Percentiles rank a stretch among this genome's conserved stretches.
phyloP scores from a whole-genome alignment of 2,797 vertebrate species.

The Otolemur crassicaudatus region DNA sequence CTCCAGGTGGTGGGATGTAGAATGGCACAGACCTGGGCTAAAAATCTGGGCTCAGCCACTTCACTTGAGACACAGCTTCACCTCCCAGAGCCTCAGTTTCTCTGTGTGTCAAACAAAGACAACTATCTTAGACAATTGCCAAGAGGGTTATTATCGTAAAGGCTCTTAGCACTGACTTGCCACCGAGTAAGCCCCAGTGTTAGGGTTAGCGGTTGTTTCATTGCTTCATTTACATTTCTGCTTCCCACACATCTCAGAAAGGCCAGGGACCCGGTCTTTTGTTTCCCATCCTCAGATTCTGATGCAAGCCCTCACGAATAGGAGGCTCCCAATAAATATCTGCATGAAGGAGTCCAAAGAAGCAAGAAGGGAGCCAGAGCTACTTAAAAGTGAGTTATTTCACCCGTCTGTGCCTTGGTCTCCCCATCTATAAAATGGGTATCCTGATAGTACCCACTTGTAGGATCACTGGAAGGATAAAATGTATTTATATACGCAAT shows the following conservation, averaged over 20 bases:
- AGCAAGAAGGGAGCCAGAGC: not conserved
- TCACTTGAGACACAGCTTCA: not conserved
- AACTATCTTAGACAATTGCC: not conserved
- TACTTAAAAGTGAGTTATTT: not conserved
- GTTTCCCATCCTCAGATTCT: not conserved
- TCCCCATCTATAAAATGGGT: not conserved
- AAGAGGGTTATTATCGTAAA: rapidly evolving
- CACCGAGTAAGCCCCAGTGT: not conserved
- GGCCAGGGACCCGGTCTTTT: rapidly evolving
- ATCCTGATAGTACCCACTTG: not conserved
- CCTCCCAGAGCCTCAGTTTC: not conserved
- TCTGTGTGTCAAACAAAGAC: rapidly evolving
- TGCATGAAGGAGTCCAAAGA: not conserved
- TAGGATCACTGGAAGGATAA: not conserved
- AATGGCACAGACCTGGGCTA: not conserved
- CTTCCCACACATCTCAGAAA: not conserved
- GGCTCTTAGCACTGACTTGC: not conserved
- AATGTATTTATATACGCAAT: not conserved
- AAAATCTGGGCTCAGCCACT: not conserved
- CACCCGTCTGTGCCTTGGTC: not conserved
- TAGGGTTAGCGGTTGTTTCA: rapidly evolving
- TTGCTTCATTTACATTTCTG: not conserved
- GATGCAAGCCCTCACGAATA: not conserved
- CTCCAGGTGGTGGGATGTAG: not conserved
- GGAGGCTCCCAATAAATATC: not conserved